phyloP scores from a whole-genome alignment of 2,113 vertebrate species.

The Laticauda laticaudata region DNA sequence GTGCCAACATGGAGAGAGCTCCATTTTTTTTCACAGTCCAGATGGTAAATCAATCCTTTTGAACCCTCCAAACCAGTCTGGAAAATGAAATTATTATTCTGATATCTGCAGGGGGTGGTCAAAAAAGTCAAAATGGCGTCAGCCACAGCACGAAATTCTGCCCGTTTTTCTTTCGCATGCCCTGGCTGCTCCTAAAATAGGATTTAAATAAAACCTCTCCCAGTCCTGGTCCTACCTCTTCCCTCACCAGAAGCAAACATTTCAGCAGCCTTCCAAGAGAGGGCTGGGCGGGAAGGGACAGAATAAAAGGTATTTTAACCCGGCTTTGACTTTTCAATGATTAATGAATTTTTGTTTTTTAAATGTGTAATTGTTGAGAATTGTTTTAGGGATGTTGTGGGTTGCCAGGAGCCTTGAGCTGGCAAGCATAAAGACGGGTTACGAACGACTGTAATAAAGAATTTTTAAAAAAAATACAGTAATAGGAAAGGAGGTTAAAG shows the following conservation, averaged over 20 bases:
- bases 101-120: background rate
- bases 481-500: background rate
- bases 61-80: background rate
- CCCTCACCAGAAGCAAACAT: background rate
- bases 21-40: background rate
- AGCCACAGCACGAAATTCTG: background rate
- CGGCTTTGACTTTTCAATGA: background rate
- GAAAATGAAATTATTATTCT: background rate
- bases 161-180: background rate
- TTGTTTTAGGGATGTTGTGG: background rate
- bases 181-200: background rate
- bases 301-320: background rate
- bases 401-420: background rate
- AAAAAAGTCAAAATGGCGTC: background rate
- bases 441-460: background rate
- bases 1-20: background rate
- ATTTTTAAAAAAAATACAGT: background rate
- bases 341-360: background rate
- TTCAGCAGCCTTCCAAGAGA: background rate
- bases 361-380: background rate
- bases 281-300: background rate
- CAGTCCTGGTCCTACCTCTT: background rate
- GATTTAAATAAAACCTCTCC: background rate
- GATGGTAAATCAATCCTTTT: background rate
- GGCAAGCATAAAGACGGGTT: background rate